These are phyloP conservation scores for Anhinga anhinga DNA, from an alignment of 2,113 vertebrate genomes.

Conservation along the genomic window DNA sequence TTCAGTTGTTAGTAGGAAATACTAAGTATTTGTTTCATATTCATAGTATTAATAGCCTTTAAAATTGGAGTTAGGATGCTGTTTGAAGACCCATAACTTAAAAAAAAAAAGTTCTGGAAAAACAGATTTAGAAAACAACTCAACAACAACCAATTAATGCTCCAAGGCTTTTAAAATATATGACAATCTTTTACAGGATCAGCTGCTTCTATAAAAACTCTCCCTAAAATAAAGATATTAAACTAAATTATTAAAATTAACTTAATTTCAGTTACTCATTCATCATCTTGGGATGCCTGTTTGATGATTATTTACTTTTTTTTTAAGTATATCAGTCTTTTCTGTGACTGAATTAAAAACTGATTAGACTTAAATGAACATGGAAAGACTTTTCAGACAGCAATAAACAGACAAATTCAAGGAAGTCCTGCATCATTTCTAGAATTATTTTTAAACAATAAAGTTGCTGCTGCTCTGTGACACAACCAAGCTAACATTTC, in stretches of 20 bases:
- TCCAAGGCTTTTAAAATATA: neutral
- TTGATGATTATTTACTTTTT: neutral
- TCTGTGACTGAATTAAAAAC: neutral
- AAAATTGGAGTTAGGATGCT: neutral
- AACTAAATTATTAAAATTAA: neutral
- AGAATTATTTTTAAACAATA: neutral
- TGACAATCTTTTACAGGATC: neutral
- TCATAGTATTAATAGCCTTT: neutral
- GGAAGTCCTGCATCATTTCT: neutral
- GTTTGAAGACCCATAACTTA: neutral
- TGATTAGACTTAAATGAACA: neutral
- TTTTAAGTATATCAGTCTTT: neutral
- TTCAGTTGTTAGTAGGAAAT: neutral
- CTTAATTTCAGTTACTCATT: neutral
- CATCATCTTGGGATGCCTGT: neutral
- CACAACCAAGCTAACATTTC: neutral
- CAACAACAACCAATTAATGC: neutral
- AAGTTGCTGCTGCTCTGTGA: conserved; percentile 18
- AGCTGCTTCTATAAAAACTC: neutral
- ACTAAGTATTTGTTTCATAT: neutral
- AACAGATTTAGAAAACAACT: neutral
- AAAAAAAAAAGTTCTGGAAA: neutral
- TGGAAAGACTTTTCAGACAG: neutral
- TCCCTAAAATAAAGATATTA: neutral
- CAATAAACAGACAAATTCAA: neutral